Conservation (phyloP, 2,888 invertebrate genomes). For the Notodonta dromedarius region DNA sequence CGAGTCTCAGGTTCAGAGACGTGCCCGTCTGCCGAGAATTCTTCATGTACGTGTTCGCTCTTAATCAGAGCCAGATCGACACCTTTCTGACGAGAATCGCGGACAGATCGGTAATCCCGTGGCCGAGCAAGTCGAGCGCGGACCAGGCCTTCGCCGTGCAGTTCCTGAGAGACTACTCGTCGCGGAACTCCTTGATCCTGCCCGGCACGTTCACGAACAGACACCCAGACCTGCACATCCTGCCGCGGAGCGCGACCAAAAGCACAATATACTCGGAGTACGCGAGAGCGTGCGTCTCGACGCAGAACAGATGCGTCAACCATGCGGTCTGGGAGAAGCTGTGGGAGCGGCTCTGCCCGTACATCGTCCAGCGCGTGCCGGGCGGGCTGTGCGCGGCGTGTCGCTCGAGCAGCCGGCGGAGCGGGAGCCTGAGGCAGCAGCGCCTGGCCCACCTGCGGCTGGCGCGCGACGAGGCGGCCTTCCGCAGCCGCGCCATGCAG, state of each 20-base stretch:
- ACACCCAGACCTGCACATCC: not conserved
- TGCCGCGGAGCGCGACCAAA: not conserved
- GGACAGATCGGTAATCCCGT: not conserved
- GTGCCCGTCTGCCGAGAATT: not conserved
- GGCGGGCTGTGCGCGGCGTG: not conserved
- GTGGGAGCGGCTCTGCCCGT: not conserved
- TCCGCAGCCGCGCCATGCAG: not conserved
- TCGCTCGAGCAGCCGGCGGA: no score
- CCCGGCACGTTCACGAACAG: not conserved
- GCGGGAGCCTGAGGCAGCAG: no score
- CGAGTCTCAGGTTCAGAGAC: not conserved
- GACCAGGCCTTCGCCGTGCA: not conserved
- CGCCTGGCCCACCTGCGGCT: not conserved
- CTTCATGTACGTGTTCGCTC: not conserved
- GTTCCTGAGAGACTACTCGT: not conserved
- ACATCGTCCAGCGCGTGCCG: not conserved
- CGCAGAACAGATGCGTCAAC: not conserved
- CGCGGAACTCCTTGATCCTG: not conserved
- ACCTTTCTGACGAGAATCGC: not conserved
- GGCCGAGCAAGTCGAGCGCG: not conserved
- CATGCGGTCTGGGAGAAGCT: not conserved
- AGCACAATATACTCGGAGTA: not conserved
- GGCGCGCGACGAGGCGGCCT: not conserved
- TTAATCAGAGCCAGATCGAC: not conserved
- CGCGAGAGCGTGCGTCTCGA: not conserved